Evolutionary conservation across 2,113 vertebrate species (phyloP).

Genomic region (Alethe castanea): DNA sequence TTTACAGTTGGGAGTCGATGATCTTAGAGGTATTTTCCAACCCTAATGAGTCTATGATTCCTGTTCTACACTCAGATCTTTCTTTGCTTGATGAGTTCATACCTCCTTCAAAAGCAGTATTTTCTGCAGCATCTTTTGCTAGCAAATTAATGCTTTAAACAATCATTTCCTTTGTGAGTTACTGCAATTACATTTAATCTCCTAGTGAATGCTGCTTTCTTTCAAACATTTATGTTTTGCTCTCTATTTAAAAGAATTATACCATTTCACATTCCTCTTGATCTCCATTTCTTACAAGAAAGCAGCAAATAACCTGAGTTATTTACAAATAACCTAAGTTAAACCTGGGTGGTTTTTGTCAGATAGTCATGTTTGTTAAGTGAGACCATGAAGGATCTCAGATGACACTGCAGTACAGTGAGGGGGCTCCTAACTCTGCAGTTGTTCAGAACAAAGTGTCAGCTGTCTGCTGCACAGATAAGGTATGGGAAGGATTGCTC

Average conservation of each 20-base stretch:
- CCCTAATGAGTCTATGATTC: not conserved
- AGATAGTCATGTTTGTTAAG: not conserved
- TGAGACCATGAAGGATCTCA: not conserved
- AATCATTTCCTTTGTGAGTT: not conserved
- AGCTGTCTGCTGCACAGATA: not conserved
- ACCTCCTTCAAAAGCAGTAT: not conserved
- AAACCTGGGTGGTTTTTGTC: not conserved
- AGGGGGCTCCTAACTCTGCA: not conserved
- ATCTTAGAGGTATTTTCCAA: not conserved
- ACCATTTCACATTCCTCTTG: not conserved
- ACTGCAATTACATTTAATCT: not conserved
- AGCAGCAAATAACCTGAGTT: not conserved
- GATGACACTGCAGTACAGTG: not conserved
- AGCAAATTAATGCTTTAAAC: not conserved
- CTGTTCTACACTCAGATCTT: not conserved
- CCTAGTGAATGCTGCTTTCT: not conserved
- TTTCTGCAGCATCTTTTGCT: not conserved
- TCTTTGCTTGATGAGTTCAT: not conserved
- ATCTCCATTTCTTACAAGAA: not conserved
- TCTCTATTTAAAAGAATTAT: not conserved
- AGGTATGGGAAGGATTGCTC: not conserved
- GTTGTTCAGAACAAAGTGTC: not conserved
- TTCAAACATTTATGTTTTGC: not conserved
- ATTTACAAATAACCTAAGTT: not conserved
- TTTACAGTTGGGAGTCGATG: fast-evolving